Conservation (phyloP, 2,797 vertebrate species). For the Acomys russatus region DNA sequence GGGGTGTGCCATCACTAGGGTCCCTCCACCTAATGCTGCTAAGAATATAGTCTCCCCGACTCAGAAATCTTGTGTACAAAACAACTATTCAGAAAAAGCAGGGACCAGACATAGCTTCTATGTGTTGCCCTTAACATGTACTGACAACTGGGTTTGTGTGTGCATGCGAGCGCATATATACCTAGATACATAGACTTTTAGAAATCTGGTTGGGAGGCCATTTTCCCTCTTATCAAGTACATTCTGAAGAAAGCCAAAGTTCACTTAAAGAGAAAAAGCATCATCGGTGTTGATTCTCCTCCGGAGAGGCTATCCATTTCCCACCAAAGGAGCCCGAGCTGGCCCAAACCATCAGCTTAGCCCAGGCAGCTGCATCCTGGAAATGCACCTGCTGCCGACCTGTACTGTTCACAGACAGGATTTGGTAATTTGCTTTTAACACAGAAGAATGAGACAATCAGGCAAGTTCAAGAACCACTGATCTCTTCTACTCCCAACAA, state of each 20-base stretch:
- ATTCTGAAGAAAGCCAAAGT: not conserved
- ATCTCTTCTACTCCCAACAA: not conserved
- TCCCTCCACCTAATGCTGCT: not conserved
- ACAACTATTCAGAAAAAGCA: not conserved
- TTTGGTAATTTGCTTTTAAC: not conserved
- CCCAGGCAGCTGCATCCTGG: not conserved
- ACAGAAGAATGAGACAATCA: constrained; percentile 33
- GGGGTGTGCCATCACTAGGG: not conserved
- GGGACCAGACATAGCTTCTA: not conserved
- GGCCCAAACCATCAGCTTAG: not conserved
- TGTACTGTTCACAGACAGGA: not conserved
- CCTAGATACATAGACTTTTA: not conserved
- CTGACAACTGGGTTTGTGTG: not conserved
- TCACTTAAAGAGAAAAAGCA: not conserved
- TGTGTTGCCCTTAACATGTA: not conserved
- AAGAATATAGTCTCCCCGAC: not conserved
- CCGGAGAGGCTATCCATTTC: not conserved
- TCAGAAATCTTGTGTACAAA: not conserved
- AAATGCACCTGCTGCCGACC: not conserved
- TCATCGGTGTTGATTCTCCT: not conserved
- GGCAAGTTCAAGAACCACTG: not conserved
- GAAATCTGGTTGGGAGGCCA: not conserved
- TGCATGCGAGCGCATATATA: not conserved
- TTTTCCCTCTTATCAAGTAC: not conserved
- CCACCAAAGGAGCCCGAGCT: not conserved